Base-by-base conservation (phyloP, 2,888 invertebrate genomes). In the Stenodera caucasica region DNA sequence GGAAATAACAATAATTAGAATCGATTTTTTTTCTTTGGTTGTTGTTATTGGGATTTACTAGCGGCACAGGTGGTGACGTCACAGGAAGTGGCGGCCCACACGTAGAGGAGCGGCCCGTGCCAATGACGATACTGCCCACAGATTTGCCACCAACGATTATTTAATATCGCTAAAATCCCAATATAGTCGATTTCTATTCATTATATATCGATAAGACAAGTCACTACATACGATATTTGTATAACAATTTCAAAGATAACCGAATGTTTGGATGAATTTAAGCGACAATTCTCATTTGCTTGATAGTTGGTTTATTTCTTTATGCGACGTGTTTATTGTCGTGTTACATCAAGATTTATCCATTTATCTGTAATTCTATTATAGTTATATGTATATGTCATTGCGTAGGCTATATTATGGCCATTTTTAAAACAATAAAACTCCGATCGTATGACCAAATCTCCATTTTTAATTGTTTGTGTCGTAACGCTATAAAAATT, bases 31-130 rank as follows among this genome's bases (percentile, higher is more conserved):
- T n/a, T n/a, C n/a, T 53, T 53, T 37, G n/a, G 53, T 23, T 37
- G 35, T 53, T 18, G 11, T n/a, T n/a, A 23, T 3, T 18, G 5
- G 29, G 57, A 57, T 57, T 58, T 53, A 58, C 50, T 58, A 59
- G 60, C 58, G 63, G 69, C 69, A 73, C 72, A 72, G 71, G 71
- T 75, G 70, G 68, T 75, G 75, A 76, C 74, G 74, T 76, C 75
- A 74, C 77, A 77, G 78, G 77, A 78, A 78, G 77, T 78, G 71
- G 67, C 74, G 74, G 69, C 77, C 78, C 74, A 78, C 78, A 74
- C 77, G 63, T 64, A 66, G 70, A 75, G 77, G 78, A 77, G 77
- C 76, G 77, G 77, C 76, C 77, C 76, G 75, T 76, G 77, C 76
- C 77, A 75, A 75, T 75, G 75, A 66, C 68, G 60, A 68, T 67